Base-by-base conservation (phyloP, 2,797 vertebrate species). In the Hoplostethus mediterraneus region DNA sequence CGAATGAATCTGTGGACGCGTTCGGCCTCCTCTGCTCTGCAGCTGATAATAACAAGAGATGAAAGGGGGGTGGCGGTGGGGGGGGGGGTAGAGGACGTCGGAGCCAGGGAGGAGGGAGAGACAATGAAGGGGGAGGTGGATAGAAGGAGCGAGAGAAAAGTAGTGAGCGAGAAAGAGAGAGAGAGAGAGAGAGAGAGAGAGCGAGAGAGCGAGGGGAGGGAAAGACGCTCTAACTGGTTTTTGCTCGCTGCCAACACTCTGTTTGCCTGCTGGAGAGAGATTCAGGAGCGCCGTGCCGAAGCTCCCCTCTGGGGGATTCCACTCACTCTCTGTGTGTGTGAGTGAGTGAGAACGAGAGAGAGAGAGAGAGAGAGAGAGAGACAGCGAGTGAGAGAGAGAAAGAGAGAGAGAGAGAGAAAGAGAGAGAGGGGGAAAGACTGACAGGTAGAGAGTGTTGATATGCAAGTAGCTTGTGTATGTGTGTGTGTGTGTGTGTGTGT, bases 1-100 rank as follows among this genome's bases (percentile, higher is more conserved):
- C 89, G 84, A 91, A 91, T 90, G 87, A 89, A 91, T 92, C 89
- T 78, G 89, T 57, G 88, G 90, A 87, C 81, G 82, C 82, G 88
- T 90, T 90, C 88, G 86, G 88, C 89, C 80, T 90, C 87, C 90
- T 85, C 86, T 71, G 88, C 79, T 86, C 88, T 75, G 76, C 79
- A 73, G 89, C 86, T 90, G 90, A 92, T 88, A 85, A 89, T 90
- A 89, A 92, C 87, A 77, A 66, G 72, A 91, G 87, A 91, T 81
- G 89, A 92, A 87, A 83, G 77, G 79, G 79, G 70, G 79, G 80
- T 65, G 79, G 70, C 3, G n/a, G 76, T 40, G 75, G 70, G 48
- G 31, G 17, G 54, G 4, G 44, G 3, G 52, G 51, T 31, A 47
- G 68, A 60, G 81, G 69, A 79, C 63, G 9, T 54, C 54, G 1